phyloP scores from a whole-genome alignment of 2,888 invertebrate species.

The Scaeva pyrastri region DNA sequence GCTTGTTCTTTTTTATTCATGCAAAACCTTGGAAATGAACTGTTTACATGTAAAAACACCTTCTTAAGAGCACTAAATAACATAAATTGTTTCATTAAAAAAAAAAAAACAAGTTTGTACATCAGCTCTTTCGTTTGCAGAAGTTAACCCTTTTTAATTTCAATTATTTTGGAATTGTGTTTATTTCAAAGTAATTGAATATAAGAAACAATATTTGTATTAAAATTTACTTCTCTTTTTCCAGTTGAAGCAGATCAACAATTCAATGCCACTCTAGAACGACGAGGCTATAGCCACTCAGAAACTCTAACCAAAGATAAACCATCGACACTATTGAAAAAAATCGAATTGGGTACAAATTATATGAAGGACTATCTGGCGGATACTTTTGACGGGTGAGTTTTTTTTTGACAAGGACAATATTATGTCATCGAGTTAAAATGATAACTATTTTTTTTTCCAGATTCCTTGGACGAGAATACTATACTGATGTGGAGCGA shows the following conservation, averaged over 20 bases:
- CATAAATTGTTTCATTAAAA: neutral
- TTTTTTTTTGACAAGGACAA: constrained; percentile 17
- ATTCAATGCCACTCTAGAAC: constrained; percentile 80
- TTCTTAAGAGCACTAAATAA: no score
- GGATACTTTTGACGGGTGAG: constrained; percentile 83
- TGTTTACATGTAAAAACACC: no score
- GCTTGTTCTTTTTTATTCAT: no score
- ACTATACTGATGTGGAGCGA: constrained; percentile 78
- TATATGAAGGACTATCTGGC: constrained; percentile 82
- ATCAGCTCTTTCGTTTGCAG: constrained; percentile 20
- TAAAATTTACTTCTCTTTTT: constrained; percentile 22
- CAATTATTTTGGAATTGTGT: no score
- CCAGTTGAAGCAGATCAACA: constrained; percentile 83
- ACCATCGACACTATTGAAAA: constrained; percentile 83
- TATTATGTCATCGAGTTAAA: no score
- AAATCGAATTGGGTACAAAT: constrained; percentile 82
- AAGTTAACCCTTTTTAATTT: neutral
- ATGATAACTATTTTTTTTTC: constrained; percentile 27
- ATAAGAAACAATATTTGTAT: no score
- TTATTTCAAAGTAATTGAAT: no score
- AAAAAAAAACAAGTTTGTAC: constrained; percentile 6
- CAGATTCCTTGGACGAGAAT: constrained; percentile 82
- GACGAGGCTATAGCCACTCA: constrained; percentile 81
- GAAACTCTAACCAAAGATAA: constrained; percentile 81
- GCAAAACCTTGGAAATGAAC: no score